Percentiles rank a stretch among this genome's conserved stretches.
Evolutionary conservation across 92 coral and sea anemone genomes (phyloP).

Genomic region (Porites divaricata): DNA sequence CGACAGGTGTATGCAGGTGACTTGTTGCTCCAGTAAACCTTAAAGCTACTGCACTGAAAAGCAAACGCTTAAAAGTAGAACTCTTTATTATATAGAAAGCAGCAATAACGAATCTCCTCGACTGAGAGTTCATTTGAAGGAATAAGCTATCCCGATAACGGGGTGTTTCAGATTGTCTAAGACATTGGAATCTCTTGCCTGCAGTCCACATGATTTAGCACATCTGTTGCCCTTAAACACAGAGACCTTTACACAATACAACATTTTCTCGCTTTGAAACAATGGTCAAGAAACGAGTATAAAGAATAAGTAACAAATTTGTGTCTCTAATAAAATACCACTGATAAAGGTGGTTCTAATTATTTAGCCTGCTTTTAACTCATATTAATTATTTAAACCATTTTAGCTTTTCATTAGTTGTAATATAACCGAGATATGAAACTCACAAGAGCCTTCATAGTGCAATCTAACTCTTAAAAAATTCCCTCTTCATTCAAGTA

Average conservation of each 20-base stretch:
- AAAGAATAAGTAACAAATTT: neutral
- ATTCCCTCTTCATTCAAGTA: no score
- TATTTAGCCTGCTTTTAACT: neutral
- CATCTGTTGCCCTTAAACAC: slow-evolving; percentile 10
- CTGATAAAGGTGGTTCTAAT: neutral
- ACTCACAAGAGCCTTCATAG: neutral
- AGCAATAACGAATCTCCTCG: neutral
- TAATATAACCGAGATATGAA: slow-evolving; percentile 16
- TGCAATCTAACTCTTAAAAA: no score
- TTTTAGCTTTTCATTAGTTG: slow-evolving; percentile 6
- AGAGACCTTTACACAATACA: neutral
- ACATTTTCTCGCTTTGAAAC: neutral
- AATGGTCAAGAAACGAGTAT: neutral
- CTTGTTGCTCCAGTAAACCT: neutral
- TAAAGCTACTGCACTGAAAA: neutral
- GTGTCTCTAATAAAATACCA: neutral
- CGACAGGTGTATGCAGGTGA: slow-evolving; percentile 29
- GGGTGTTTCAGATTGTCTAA: neutral
- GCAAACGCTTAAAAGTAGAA: neutral
- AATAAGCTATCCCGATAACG: neutral
- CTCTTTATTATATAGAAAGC: neutral
- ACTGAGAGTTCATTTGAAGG: neutral
- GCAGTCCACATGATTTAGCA: neutral
- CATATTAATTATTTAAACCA: neutral
- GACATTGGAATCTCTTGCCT: neutral